phyloP scores from a whole-genome alignment of 2,888 invertebrate genomes.

The Smittia aterrima region DNA sequence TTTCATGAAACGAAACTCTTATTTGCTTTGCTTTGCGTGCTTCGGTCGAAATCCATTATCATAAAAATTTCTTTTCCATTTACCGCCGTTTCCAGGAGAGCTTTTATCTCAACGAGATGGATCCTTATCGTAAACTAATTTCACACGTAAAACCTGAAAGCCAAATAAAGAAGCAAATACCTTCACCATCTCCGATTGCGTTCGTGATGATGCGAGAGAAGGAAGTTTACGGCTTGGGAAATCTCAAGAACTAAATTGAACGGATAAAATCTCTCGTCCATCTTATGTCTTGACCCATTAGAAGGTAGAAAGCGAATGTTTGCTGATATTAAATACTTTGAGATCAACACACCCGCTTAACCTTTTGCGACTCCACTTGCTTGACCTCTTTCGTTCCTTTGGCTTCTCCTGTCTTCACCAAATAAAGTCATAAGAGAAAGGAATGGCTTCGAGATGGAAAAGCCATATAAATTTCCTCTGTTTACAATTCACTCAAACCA shows the following conservation, averaged over 20 bases:
- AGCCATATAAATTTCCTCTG: slow-evolving; percentile 16
- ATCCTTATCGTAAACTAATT: slow-evolving; percentile 42
- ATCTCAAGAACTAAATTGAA: slow-evolving; percentile 22
- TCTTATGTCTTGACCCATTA: slow-evolving; percentile 1
- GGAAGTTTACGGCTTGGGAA: slow-evolving; percentile 7
- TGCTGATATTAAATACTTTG: slow-evolving; percentile 32
- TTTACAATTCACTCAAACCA: background rate
- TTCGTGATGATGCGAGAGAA: slow-evolving; percentile 2
- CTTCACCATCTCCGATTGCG: slow-evolving; percentile 15
- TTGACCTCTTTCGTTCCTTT: slow-evolving; percentile 22
- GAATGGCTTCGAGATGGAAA: background rate
- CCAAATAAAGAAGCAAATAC: slow-evolving; percentile 30
- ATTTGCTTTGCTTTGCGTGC: slow-evolving; percentile 35
- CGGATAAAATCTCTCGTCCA: slow-evolving; percentile 24
- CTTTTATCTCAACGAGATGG: slow-evolving; percentile 34
- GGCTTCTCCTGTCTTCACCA: slow-evolving; percentile 1
- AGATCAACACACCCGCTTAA: slow-evolving; percentile 17
- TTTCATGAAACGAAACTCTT: background rate
- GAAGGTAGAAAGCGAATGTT: background rate
- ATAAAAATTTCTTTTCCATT: slow-evolving; percentile 39
- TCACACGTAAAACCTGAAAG: slow-evolving; percentile 37
- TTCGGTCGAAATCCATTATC: slow-evolving; percentile 37
- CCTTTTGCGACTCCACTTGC: background rate
- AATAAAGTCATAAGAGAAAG: background rate
- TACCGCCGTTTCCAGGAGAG: slow-evolving; percentile 1